Evolutionary conservation across 1,140 invertebrate species (phyloP).

Genomic region (Papilio helenus): DNA sequence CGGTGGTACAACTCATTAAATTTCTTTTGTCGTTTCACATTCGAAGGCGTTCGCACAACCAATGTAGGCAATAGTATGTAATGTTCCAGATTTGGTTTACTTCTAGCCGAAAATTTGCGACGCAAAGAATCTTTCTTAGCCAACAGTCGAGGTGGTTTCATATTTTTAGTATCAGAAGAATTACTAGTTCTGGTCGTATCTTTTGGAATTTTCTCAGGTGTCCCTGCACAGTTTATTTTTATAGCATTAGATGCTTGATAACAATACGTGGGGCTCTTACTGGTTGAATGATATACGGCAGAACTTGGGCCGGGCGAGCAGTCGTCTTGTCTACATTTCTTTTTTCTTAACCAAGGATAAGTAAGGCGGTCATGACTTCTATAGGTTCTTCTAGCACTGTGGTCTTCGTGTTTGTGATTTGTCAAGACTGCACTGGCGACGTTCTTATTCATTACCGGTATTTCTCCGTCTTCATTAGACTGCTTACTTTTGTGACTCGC

Average conservation of each 20-base stretch:
- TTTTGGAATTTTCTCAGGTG: constrained; percentile 34
- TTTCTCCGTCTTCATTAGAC: constrained; percentile 50
- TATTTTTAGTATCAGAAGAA: constrained; percentile 47
- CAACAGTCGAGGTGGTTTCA: constrained; percentile 61
- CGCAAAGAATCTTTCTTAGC: constrained; percentile 67
- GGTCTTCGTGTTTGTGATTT: constrained; percentile 48
- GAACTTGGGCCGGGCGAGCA: constrained; percentile 67
- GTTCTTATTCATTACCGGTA: constrained; percentile 53
- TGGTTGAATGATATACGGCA: constrained; percentile 46
- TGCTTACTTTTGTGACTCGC: constrained; percentile 72
- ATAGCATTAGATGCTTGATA: constrained; percentile 58
- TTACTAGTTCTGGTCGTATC: constrained; percentile 59
- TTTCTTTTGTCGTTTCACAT: constrained; percentile 74
- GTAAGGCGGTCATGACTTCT: constrained; percentile 59
- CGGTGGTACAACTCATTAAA: constrained; percentile 77
- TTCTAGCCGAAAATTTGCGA: constrained; percentile 55
- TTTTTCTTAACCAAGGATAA: constrained; percentile 47
- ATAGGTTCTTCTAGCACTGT: constrained; percentile 47
- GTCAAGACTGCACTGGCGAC: constrained; percentile 49
- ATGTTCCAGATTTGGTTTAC: constrained; percentile 70
- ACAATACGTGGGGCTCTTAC: constrained; percentile 63
- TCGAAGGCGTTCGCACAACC: constrained; percentile 76
- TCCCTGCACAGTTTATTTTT: constrained; percentile 41
- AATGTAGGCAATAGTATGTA: constrained; percentile 76
- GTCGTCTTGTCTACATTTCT: constrained; percentile 50